Conservation (phyloP, 2,797 vertebrate genomes). For the Gallinago nigripennis region DNA sequence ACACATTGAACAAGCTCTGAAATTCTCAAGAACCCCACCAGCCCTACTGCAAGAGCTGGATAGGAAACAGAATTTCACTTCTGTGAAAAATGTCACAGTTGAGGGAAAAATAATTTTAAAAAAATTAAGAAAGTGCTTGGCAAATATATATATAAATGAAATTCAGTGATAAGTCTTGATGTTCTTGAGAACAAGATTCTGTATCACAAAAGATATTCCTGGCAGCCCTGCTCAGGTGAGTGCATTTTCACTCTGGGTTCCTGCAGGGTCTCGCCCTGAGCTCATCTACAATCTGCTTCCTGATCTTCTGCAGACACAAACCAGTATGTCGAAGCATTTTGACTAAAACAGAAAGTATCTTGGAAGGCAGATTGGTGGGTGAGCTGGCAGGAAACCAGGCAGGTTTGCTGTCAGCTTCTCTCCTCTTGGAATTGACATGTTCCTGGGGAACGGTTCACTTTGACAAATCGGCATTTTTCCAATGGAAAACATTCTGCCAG, state of each 20-base stretch:
- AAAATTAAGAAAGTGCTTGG: neutral
- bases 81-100: neutral
- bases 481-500: neutral
- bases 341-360: neutral
- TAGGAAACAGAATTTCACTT: neutral
- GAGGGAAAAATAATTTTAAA: neutral
- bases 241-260: neutral
- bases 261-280: fast-evolving
- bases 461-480: neutral
- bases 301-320: neutral
- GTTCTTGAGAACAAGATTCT: neutral
- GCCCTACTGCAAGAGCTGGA: neutral
- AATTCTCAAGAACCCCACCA: neutral
- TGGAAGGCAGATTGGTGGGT: neutral
- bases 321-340: neutral
- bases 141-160: neutral
- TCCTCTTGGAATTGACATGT: neutral
- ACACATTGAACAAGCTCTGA: neutral
- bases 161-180: neutral
- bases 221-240: neutral
- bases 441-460: fast-evolving
- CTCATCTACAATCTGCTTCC: neutral
- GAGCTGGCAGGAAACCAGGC: neutral
- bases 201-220: neutral
- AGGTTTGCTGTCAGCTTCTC: neutral